A percentile compares a stretch with the other conserved stretches of the same genome.
Evolutionary conservation across 1,140 invertebrate genomes (phyloP).

Genomic region (Potamilus streckersoni): DNA sequence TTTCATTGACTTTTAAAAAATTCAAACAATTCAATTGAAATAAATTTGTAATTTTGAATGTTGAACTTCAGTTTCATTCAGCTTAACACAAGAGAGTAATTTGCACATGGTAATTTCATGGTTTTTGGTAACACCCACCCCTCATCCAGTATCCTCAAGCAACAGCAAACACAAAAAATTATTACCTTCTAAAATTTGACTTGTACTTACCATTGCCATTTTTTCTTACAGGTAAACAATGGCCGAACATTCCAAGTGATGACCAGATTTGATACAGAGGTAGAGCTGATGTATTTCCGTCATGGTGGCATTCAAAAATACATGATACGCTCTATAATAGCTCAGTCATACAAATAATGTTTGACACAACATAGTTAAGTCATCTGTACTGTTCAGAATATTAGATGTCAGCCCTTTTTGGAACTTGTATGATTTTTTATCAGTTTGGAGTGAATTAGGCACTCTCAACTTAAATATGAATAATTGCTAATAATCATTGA

Average conservation of each 20-base stretch:
- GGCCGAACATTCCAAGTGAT: conserved; percentile 80
- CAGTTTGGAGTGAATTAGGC: too few relatives aligned
- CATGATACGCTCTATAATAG: conserved; percentile 81
- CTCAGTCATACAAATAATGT: conserved; percentile 4
- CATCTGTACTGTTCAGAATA: too few relatives aligned
- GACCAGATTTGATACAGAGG: conserved; percentile 95
- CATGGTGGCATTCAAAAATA: conserved; percentile 98
- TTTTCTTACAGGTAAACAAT: conserved; percentile 50
- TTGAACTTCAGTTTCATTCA: not conserved
- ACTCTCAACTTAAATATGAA: too few relatives aligned
- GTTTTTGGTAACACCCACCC: not conserved
- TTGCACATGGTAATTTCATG: not conserved
- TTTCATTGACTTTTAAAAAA: too few relatives aligned
- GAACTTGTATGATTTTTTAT: too few relatives aligned
- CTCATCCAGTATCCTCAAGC: too few relatives aligned
- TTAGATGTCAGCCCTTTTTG: too few relatives aligned
- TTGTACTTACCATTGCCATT: conserved; percentile 5
- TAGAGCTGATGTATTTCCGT: conserved; percentile 94
- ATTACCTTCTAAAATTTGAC: not conserved
- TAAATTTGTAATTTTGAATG: not conserved
- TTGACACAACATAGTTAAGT: not conserved
- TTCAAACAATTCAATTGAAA: too few relatives aligned
- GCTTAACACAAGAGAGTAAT: not conserved
- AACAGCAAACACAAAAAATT: not conserved
- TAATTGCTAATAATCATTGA: too few relatives aligned